Base-by-base conservation (phyloP, 2,888 invertebrate species). In the Drosophila leonis region DNA sequence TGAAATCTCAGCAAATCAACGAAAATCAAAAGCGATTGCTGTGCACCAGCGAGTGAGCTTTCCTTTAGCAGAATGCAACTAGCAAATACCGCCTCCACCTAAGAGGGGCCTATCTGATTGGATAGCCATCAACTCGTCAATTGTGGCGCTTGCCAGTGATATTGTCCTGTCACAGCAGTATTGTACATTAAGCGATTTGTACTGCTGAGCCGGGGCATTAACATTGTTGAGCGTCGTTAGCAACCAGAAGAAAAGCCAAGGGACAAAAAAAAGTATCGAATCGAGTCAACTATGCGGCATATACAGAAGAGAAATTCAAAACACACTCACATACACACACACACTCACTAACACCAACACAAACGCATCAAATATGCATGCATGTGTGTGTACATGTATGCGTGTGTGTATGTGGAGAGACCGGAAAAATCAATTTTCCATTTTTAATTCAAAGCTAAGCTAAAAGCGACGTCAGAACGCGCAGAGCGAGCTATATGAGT, bases 81-180 rank as follows among this genome's bases (percentile, higher is more conserved):
- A 52, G 2, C 4, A 18, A 51, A 35, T 35, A 6, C 51, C 3
- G 6, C 18, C 6, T 27, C 48, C 0, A 5, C 6, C 31, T 6
- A 13, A 18, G 6, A 3, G 51, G 4, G 4, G 51, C 5, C 33
- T 9, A 20, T 29, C 55, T 42, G 20, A 56, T 42, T 41, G 55
- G 51, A 72, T 39, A 57, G 12, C 18, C 31, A 46, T 44, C 33
- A 20, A 31, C 15, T 35, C 57, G 29, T 59, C 37, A 20, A 70
- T 65, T 24, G n/a, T 49, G n/a, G 80, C 93, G 94, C 94, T 93
- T 93, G 94, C 95, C 96, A 95, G 95, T 96, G 95, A 97, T 97
- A 97, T 98, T 98, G 97, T 98, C 97, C 97, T 97, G 97, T 97
- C 97, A 97, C 97, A 97, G 97, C 97, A 97, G 97, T 97, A 97